Evolutionary conservation across 2,888 invertebrate species (phyloP), one percentile per base, ranked within the genome.

Genomic region (Trachelus stipa): DNA sequence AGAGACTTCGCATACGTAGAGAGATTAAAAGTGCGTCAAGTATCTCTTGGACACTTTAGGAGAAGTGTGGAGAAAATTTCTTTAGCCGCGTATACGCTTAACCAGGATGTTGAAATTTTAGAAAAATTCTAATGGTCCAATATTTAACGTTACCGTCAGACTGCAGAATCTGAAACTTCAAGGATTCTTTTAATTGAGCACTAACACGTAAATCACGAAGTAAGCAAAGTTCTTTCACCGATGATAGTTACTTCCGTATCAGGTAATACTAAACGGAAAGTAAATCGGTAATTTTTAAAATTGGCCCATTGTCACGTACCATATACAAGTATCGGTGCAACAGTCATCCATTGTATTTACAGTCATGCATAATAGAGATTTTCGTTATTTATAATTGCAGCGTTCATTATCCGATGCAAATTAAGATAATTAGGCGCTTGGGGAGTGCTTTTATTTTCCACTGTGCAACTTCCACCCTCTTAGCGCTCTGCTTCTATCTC

Each of bases 341-440:
- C 75, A 68, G 34, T 23, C 33, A 34, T 37, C 68, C 9, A 23
- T 75, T 30, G 69, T 12, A 68, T 69, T 75, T 69, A 75, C 15
- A 73, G 71, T 73, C 68, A 68, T 33, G 68, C 73, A 77, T 74
- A 73, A 56, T 73, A 74, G 77, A 68, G 69, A 77, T 78, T 80
- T 79, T 76, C 79, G 79, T 78, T 81, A 81, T 83, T 84, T 84
- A 85, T 81, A 82, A 84, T 83, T 80, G 83, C 83, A 80, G 79
- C 81, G 79, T 83, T 86, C 85, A 85, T 87, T 86, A 85, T 84
- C 82, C 83, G 84, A 85, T 85, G 85, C 81, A 83, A 85, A 85
- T 84, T 83, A 83, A 84, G 83, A 86, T 87, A 85, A 88, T 88
- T 87, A 87, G 81, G 80, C 80, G 79, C 78, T 76, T 80, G 78